Evolutionary conservation across 2,888 invertebrate species (phyloP).

Genomic region (Pomacea canaliculata): DNA sequence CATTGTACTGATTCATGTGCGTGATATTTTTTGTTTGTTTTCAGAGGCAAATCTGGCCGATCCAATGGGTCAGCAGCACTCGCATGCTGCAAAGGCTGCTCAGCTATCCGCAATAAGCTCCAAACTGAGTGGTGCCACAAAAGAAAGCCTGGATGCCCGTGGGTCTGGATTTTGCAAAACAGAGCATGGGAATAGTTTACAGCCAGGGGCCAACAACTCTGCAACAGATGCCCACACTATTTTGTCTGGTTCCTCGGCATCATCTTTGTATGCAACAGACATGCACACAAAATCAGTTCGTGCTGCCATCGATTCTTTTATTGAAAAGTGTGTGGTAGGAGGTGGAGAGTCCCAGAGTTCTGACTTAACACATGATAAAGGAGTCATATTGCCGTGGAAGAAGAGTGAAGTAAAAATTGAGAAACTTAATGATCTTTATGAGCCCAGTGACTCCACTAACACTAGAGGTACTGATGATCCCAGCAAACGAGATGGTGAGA

Average conservation of each 20-base stretch:
- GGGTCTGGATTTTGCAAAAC: neutral
- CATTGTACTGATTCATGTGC: too few relatives aligned
- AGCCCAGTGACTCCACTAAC: neutral
- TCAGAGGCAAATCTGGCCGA: neutral
- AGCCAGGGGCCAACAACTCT: neutral
- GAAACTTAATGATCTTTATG: neutral
- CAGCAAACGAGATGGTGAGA: neutral
- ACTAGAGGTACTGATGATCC: neutral
- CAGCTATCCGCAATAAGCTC: neutral
- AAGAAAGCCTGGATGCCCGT: neutral
- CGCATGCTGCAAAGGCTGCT: constrained; percentile 18
- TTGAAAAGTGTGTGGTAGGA: constrained; percentile 35
- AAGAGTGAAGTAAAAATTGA: neutral
- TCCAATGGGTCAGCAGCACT: constrained; percentile 36
- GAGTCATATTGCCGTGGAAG: too few relatives aligned
- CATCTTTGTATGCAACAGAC: constrained; percentile 11
- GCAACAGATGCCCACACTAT: constrained; percentile 1
- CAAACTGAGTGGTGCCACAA: too few relatives aligned
- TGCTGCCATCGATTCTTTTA: constrained; percentile 36
- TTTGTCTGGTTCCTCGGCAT: neutral
- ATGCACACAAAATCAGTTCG: constrained; percentile 34
- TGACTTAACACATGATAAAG: neutral
- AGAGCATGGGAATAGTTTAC: neutral
- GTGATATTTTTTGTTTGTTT: neutral
- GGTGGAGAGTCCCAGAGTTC: constrained; percentile 2